A percentile compares a stretch with the other conserved stretches of the same genome.
Conservation (phyloP, 2,888 invertebrate species). For the Aporophyla nigra region DNA sequence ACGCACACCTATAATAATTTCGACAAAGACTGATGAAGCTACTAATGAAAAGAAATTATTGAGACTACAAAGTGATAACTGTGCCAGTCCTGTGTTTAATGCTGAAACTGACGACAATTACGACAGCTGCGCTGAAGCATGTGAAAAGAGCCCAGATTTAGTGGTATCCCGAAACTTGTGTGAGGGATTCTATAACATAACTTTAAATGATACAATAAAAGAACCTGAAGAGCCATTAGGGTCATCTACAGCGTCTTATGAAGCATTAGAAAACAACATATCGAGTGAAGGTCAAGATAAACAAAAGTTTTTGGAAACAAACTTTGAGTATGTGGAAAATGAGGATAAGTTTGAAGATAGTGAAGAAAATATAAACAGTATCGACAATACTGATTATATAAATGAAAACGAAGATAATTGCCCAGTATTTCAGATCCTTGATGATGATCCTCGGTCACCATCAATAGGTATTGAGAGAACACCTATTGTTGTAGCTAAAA, state of each 20-base stretch:
- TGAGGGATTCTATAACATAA: conserved; percentile 81
- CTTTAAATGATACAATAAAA: conserved; percentile 82
- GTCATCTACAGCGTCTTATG: conserved; percentile 85
- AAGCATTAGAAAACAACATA: conserved; percentile 82
- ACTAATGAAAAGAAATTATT: conserved; percentile 70
- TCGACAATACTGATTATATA: conserved; percentile 47
- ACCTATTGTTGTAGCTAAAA: conserved; percentile 85
- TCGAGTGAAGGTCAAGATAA: conserved; percentile 76
- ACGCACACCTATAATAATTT: conserved; percentile 90
- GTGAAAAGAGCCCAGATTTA: conserved; percentile 76
- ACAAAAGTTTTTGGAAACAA: conserved; percentile 90
- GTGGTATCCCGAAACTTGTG: conserved; percentile 85
- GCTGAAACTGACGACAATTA: conserved; percentile 72
- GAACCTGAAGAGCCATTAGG: conserved; percentile 82
- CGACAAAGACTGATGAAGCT: conserved; percentile 73
- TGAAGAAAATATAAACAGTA: conserved; percentile 64
- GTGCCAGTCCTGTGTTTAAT: conserved; percentile 77
- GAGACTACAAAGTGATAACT: conserved; percentile 69
- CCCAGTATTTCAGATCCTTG: conserved; percentile 78
- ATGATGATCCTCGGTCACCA: conserved; percentile 88
- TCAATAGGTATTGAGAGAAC: conserved; percentile 88
- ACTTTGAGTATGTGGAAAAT: conserved; percentile 91
- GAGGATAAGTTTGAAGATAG: conserved; percentile 76
- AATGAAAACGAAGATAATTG: conserved; percentile 66
- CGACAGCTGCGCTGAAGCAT: conserved; percentile 76